Evolutionary conservation across 1,140 invertebrate genomes (phyloP).

Genomic region (Goniozus legneri): DNA sequence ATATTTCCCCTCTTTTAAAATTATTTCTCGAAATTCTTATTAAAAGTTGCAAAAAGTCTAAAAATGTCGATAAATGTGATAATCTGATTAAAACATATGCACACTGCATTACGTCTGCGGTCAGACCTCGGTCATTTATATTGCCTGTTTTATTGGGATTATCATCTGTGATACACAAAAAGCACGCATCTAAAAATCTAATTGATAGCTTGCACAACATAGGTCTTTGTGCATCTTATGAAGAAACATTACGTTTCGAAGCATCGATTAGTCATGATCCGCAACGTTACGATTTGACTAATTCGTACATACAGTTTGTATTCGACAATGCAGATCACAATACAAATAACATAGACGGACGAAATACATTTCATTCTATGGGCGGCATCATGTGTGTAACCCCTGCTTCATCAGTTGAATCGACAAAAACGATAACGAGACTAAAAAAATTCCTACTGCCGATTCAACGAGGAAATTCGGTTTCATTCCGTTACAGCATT

Average conservation of each 20-base stretch:
- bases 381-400: conserved; percentile 18
- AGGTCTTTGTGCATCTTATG: conserved; percentile 34
- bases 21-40: background rate
- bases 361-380: conserved; percentile 28
- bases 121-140: conserved; percentile 31
- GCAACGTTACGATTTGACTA: conserved; percentile 12
- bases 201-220: conserved; percentile 36
- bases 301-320: conserved; percentile 15
- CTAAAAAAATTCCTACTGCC: conserved; percentile 1
- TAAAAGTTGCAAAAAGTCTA: background rate
- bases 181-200: conserved; percentile 33
- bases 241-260: conserved; percentile 35
- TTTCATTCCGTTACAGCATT: conserved; percentile 1
- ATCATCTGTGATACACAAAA: conserved; percentile 32
- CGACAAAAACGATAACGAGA: background rate
- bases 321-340: conserved; percentile 35
- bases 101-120: conserved; percentile 34
- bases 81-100: conserved; percentile 2
- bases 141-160: conserved; percentile 36
- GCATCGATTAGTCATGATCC: conserved; percentile 35
- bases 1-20: background rate
- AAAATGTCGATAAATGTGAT: background rate
- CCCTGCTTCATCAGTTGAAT: conserved; percentile 9
- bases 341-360: conserved; percentile 24
- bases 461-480: background rate